Conservation (phyloP, 2,888 invertebrate genomes). For the Ophion obscuratus region DNA sequence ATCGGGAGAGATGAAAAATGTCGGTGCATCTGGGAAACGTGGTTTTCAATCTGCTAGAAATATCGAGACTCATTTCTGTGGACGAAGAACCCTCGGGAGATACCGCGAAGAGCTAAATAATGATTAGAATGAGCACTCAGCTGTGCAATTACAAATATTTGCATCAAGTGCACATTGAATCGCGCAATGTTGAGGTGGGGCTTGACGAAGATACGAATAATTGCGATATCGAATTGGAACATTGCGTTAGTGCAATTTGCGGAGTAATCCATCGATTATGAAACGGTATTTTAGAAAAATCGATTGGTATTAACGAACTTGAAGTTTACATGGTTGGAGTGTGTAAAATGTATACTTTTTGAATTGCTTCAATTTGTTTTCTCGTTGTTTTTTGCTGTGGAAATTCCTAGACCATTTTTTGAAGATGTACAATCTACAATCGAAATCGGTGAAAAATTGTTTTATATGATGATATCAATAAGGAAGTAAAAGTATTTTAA, state of each 20-base stretch:
- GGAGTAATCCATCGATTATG: neutral
- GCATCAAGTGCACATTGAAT: neutral
- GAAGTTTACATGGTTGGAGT: no score
- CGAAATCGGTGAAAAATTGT: neutral
- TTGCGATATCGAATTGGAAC: neutral
- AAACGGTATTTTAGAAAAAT: neutral
- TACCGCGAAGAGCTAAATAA: neutral
- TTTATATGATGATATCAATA: neutral
- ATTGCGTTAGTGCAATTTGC: neutral
- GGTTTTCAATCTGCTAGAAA: neutral
- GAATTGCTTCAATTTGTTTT: no score
- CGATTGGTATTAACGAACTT: neutral
- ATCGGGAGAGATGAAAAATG: neutral
- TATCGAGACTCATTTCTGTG: neutral
- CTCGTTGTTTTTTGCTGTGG: no score
- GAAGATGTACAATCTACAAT: neutral
- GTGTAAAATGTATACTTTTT: no score
- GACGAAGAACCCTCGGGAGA: neutral
- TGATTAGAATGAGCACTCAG: neutral
- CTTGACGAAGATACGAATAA: neutral
- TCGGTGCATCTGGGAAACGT: neutral
- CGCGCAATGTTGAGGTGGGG: neutral
- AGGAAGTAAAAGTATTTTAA: neutral
- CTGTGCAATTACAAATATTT: neutral
- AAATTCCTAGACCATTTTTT: neutral